A percentile compares a stretch with the other conserved stretches of the same genome.
These are phyloP conservation scores for Halocynthia roretzi DNA, from an alignment of 23 tunicate species.

Conservation along the genomic window DNA sequence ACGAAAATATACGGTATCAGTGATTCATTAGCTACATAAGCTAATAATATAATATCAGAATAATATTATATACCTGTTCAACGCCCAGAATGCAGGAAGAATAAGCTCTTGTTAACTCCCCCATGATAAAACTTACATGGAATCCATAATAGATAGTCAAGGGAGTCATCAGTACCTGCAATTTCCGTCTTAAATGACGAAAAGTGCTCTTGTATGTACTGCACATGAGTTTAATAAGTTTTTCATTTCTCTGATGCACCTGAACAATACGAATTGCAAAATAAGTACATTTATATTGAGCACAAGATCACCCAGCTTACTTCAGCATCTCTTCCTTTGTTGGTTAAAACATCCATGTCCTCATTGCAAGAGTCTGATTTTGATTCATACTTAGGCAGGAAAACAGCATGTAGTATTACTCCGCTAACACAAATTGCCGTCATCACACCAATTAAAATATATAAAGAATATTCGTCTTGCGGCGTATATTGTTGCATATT, in stretches of 20 bases:
- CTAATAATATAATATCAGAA: too few species aligned
- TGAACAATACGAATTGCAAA: too few species aligned
- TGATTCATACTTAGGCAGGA: not conserved
- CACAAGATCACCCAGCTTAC: not conserved
- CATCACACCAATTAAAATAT: constrained; percentile 4
- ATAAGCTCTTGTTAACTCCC: constrained; percentile 6
- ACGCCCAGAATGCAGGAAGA: constrained; percentile 9
- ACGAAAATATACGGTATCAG: not conserved
- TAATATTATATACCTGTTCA: constrained; percentile 5
- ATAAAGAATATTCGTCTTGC: not conserved
- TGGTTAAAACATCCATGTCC: not conserved
- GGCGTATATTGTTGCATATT: not conserved
- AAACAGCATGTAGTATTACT: not conserved
- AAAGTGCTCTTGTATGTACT: not conserved
- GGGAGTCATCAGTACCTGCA: not conserved
- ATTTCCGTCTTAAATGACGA: not conserved
- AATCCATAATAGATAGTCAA: constrained; percentile 4
- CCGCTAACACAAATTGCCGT: not conserved
- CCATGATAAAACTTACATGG: constrained; percentile 12
- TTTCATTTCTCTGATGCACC: too few species aligned
- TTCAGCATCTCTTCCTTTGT: not conserved
- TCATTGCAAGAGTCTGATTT: not conserved
- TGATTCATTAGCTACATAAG: not conserved
- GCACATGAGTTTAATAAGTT: too few species aligned
- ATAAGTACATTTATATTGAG: too few species aligned